Base-by-base conservation (phyloP, 2,113 vertebrate species). In the Potamarius usumacintae region DNA sequence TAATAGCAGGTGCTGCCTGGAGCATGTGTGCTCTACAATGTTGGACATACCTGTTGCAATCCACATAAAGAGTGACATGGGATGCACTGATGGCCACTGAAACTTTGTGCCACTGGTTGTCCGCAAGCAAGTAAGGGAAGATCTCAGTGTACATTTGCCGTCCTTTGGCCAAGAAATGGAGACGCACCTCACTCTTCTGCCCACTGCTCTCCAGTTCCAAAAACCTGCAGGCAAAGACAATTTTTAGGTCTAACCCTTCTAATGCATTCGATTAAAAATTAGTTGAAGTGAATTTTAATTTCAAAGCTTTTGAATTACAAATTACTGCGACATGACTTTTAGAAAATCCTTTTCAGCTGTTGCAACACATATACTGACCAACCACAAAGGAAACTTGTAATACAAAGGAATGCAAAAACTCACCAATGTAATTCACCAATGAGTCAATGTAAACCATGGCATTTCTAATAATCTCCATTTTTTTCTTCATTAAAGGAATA, bases 161-260 rank as follows among this genome's bases (percentile, higher is more conserved):
- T 79, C 95, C 96, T 93, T 95, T 95, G 79, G 96, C 96, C 87
- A 95, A 97, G 90, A 99, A 99, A 93, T 99, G 98, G 63, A 99
- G 96, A 81, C 97, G 96, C 89, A 99, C 94, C 94, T 99, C 98
- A 86, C 97, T 99, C 91, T 97, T 96, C 92, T 99, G 97, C 42
- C 98, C 98, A 0, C 98, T 99, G 95, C 98, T 99, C 92, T 99
- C 98, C 89, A 99, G 93, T 93, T 99, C 98, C 94, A 99, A 93
- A 90, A 97, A 97, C 94, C 98, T 99, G 93, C 60, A 76, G 57
- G n/a, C 22, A 79, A 48, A 50, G 22, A 78, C 1, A 71, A 3
- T 82, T 62, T 42, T 81, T 48, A 60, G 57, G 58, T 82, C 6
- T 62, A 48, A 11, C 18, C 5, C 5, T 62, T 60, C 42, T 10